phyloP scores from a whole-genome alignment of 2,113 vertebrate genomes.

The Scartelaos histophorus region DNA sequence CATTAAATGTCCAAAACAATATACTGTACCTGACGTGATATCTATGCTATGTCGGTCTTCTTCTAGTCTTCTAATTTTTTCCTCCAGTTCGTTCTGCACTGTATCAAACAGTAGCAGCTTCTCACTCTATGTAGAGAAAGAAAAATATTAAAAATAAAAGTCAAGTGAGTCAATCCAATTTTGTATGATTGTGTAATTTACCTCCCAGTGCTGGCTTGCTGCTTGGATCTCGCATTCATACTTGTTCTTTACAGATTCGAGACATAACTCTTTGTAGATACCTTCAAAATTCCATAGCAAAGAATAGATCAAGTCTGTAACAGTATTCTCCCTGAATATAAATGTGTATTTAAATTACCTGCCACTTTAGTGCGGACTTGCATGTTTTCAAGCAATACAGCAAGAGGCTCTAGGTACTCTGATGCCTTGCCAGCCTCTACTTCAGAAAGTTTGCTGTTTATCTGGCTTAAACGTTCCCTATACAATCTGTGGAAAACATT shows the following conservation, averaged over 20 bases:
- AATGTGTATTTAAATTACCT: constrained; percentile 72
- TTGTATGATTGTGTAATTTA: constrained; percentile 52
- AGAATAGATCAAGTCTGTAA: neutral
- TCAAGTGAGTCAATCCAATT: neutral
- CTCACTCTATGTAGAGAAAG: constrained; percentile 81
- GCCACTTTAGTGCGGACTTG: constrained; percentile 98
- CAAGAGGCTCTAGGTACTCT: constrained; percentile 96
- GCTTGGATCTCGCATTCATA: constrained; percentile 97
- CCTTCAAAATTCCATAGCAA: constrained; percentile 65
- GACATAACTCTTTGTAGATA: constrained; percentile 92
- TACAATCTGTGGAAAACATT: constrained; percentile 80
- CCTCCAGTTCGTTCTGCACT: constrained; percentile 93
- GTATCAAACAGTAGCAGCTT: constrained; percentile 94
- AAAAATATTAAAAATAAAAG: neutral
- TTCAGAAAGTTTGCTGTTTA: constrained; percentile 94
- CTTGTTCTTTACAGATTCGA: constrained; percentile 97
- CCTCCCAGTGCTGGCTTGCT: constrained; percentile 96
- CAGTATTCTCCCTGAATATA: neutral
- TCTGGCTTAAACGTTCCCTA: constrained; percentile 94
- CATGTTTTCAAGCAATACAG: constrained; percentile 98
- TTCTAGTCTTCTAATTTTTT: constrained; percentile 94
- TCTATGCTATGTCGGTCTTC: constrained; percentile 96
- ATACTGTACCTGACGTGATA: constrained; percentile 86
- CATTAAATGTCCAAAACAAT: neutral
- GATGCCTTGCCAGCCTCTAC: constrained; percentile 94